Base-by-base conservation (phyloP, 2,113 vertebrate genomes). In the Eublepharis macularius region DNA sequence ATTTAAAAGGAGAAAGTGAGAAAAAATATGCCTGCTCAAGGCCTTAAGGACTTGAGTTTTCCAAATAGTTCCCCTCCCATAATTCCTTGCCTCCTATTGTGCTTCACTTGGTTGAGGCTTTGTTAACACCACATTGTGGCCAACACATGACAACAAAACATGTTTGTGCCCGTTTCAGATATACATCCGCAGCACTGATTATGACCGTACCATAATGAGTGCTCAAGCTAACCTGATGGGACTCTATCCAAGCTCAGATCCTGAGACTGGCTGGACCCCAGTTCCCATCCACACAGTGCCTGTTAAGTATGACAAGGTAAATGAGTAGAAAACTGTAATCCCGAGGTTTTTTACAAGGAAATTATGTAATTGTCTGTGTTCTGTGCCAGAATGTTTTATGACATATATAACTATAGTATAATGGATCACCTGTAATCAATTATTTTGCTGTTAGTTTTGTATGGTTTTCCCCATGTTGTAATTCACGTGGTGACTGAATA, bases 191-290 rank as follows among this genome's bases (percentile, higher is more conserved):
- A 98, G 97, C 92, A 98, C 97, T 0, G 97, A 98, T 94, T 97
- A 97, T 2, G 97, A 98, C 88, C 96, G 96, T 2, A 98, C 97
- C 1, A 91, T 98, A 85, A 97, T 97, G 96, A 98, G 97, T 0
- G 96, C 97, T 16, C 95, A 97, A 88, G 96, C 96, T 86, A 97
- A 96, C 90, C 95, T 98, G 0, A 97, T 97, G 0, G 97, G 97
- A 76, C 93, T 98, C 84, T 98, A 97, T 87, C 96, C 96, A 0
- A 94, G 93, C 88, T 94, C 94, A 0, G 89, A 94, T 88, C 92
- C 94, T 6, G 96, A 97, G 89, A 92, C 96, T 17, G 89, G 84
- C 70, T 98, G 97, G 97, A 95, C 94, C 85, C 97, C 97, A 4
- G 92, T 97, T 84, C 97, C 97, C 1, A 96, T 98, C 86, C 97